A percentile compares a stretch with the other conserved stretches of the same genome.
Conservation (phyloP, 2,888 invertebrate genomes). For the Spodoptera littoralis region DNA sequence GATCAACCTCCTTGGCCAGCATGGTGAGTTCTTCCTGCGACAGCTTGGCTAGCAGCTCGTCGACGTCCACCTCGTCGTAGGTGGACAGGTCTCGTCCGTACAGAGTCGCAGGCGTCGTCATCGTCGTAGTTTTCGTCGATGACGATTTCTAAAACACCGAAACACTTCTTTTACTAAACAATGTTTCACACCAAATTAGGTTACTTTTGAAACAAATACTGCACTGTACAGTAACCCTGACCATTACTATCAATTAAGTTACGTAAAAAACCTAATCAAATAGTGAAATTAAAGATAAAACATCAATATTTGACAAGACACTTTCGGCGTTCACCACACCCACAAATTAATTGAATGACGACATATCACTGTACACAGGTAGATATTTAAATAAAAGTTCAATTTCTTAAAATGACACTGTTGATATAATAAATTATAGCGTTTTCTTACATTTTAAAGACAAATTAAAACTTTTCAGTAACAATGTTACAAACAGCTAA, state of each 20-base stretch:
- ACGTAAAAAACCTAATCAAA: slow-evolving; percentile 59
- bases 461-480: slow-evolving; percentile 50
- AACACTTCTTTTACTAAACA: slow-evolving; percentile 64
- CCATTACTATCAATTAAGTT: slow-evolving; percentile 46
- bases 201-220: slow-evolving; percentile 39
- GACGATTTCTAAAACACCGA: slow-evolving; percentile 93
- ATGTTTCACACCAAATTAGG: slow-evolving; percentile 47
- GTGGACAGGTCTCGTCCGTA: slow-evolving; percentile 96
- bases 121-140: slow-evolving; percentile 95
- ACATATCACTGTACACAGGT: slow-evolving; percentile 30
- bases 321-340: slow-evolving; percentile 81
- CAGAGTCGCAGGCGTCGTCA: slow-evolving; percentile 96
- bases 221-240: slow-evolving; percentile 24
- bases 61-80: slow-evolving; percentile 98
- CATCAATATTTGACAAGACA: slow-evolving; percentile 68
- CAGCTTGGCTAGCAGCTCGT: slow-evolving; percentile 97
- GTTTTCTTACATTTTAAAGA: slow-evolving; percentile 64
- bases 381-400: neutral
- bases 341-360: slow-evolving; percentile 70
- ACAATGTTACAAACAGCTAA: slow-evolving; percentile 48
- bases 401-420: slow-evolving; percentile 7
- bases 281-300: slow-evolving; percentile 71
- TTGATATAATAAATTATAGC: slow-evolving; percentile 7
- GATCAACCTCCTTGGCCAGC: slow-evolving; percentile 99
- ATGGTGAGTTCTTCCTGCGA: slow-evolving; percentile 98